Percentiles rank a stretch among this genome's conserved stretches.
Evolutionary conservation across 2,797 vertebrate genomes (phyloP).

Genomic region (Ctenochaetus hawaiiensis): DNA sequence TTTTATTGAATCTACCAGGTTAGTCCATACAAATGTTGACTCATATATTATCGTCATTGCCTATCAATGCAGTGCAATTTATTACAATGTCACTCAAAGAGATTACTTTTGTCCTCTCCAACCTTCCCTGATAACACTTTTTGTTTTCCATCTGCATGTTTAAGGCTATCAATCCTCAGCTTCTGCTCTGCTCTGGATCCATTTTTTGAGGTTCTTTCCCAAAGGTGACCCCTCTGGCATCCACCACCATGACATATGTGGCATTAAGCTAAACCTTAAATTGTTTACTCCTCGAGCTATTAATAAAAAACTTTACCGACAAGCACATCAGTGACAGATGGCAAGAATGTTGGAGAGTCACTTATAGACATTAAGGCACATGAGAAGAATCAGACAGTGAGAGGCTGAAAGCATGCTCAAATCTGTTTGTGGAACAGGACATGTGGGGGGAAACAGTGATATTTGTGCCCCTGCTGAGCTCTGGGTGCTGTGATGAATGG

Average conservation of each 20-base stretch:
- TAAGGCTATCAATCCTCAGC: slow-evolving; percentile 40
- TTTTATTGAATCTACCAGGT: slow-evolving; percentile 72
- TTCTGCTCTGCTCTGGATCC: slow-evolving; percentile 36
- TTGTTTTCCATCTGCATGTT: not conserved
- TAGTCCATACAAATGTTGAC: slow-evolving; percentile 58
- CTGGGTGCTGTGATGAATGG: slow-evolving; percentile 74
- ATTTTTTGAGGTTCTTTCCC: slow-evolving; percentile 47
- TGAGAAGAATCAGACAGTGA: slow-evolving; percentile 44
- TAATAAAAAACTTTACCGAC: slow-evolving; percentile 71
- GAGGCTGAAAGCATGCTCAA: slow-evolving; percentile 49
- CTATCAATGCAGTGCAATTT: slow-evolving; percentile 17
- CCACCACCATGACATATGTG: slow-evolving; percentile 36
- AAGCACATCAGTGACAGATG: slow-evolving; percentile 50
- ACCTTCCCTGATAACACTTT: slow-evolving; percentile 14
- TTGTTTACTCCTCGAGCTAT: slow-evolving; percentile 78
- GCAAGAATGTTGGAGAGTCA: slow-evolving; percentile 43
- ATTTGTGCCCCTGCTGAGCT: slow-evolving; percentile 62
- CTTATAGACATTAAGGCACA: slow-evolving; percentile 46
- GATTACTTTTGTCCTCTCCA: slow-evolving; percentile 1
- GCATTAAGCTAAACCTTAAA: slow-evolving; percentile 74
- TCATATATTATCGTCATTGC: slow-evolving; percentile 41
- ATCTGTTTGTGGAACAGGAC: slow-evolving; percentile 63
- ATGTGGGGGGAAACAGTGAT: slow-evolving; percentile 46
- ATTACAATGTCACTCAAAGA: slow-evolving; percentile 20
- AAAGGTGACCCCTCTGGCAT: slow-evolving; percentile 66